Evolutionary conservation across 2,888 invertebrate species (phyloP).

Genomic region (Drosophila setosimentum): DNA sequence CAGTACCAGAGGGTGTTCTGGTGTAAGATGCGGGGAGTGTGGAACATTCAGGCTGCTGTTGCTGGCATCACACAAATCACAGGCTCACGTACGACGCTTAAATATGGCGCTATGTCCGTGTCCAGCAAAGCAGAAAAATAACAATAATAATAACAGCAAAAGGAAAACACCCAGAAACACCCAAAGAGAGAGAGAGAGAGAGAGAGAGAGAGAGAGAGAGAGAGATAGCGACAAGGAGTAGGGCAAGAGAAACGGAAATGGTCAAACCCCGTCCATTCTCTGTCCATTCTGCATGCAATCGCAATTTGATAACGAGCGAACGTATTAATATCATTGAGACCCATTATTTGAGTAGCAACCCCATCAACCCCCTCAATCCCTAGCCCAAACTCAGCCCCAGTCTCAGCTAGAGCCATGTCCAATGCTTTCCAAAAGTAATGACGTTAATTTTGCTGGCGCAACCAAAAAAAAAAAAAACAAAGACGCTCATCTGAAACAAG

Average conservation of each 20-base stretch:
- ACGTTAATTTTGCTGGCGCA: conserved; percentile 54
- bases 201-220: neutral
- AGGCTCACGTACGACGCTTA: conserved; percentile 70
- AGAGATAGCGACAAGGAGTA: too few species aligned
- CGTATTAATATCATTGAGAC: conserved; percentile 82
- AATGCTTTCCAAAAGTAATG: conserved; percentile 53
- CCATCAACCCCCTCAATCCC: conserved; percentile 1
- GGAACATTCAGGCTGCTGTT: conserved; percentile 4
- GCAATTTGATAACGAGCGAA: conserved; percentile 84
- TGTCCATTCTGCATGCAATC: conserved; percentile 81
- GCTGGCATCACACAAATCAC: conserved; percentile 69
- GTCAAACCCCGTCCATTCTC: conserved; percentile 48
- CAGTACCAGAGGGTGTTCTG: conserved; percentile 9
- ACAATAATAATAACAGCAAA: conserved; percentile 56
- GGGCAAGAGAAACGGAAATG: conserved; percentile 11
- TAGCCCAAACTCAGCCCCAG: neutral
- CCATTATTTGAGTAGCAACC: conserved; percentile 65
- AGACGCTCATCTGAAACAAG: neutral
- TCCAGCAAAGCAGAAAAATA: conserved; percentile 65
- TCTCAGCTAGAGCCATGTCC: conserved; percentile 23
- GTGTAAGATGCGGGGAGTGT: neutral
- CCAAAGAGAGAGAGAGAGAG: conserved; percentile 1
- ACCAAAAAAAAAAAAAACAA: conserved; percentile 13
- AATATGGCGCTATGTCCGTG: conserved; percentile 73
- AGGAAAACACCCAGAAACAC: conserved; percentile 24